A percentile compares a stretch with the other conserved stretches of the same genome.
Evolutionary conservation across 1,140 invertebrate species (phyloP).

Genomic region (Trinorchestia longiramus): DNA sequence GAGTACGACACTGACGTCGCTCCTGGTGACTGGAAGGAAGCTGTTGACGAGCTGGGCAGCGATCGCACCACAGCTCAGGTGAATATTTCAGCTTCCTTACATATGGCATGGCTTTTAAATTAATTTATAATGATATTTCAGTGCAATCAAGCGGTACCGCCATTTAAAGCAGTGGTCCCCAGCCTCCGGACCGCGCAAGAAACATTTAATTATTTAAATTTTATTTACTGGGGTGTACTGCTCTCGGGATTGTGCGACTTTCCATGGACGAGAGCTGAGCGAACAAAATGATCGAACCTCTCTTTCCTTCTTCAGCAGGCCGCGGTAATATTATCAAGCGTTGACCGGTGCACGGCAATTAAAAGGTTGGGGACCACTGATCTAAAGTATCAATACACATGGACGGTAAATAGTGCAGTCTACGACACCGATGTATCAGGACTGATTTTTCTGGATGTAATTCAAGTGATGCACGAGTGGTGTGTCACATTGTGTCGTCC

Average conservation of each 20-base stretch:
- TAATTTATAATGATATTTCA: background rate
- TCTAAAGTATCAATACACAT: too few relatives aligned
- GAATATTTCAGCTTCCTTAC: background rate
- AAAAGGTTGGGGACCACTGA: too few relatives aligned
- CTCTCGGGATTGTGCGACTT: background rate
- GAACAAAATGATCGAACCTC: too few relatives aligned
- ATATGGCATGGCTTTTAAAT: background rate
- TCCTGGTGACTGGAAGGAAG: constrained; percentile 37
- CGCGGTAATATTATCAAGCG: too few relatives aligned
- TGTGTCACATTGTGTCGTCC: background rate
- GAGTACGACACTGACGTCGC: constrained; percentile 35
- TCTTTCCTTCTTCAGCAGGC: too few relatives aligned
- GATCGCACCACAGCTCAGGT: background rate
- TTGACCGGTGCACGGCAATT: too few relatives aligned
- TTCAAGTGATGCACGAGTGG: background rate
- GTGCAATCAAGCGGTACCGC: background rate
- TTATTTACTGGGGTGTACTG: background rate
- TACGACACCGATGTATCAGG: background rate
- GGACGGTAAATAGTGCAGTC: too few relatives aligned
- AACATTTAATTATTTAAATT: too few relatives aligned
- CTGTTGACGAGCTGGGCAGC: constrained; percentile 29
- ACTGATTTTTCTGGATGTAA: background rate
- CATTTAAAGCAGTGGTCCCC: background rate
- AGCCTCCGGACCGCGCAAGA: too few relatives aligned
- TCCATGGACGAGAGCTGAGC: background rate